phyloP scores from a whole-genome alignment of 2,888 invertebrate genomes.

The Synergus laeviventris region DNA sequence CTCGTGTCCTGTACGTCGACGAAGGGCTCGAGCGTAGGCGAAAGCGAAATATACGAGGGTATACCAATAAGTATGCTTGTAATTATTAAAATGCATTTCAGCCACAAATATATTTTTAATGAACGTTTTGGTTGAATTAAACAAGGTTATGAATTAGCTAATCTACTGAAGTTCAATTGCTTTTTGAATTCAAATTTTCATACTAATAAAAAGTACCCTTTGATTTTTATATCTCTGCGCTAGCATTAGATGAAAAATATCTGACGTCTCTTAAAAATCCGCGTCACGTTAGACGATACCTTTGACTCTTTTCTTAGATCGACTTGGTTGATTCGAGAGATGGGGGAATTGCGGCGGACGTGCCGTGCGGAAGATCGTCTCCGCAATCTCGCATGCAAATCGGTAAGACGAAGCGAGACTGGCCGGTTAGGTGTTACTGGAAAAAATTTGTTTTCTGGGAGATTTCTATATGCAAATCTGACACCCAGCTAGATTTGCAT shows the following conservation, averaged over 20 bases:
- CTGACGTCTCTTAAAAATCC: constrained; percentile 57
- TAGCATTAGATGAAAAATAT: not conserved
- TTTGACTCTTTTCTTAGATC: constrained; percentile 53
- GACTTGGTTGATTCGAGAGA: constrained; percentile 59
- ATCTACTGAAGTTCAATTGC: too few relatives aligned
- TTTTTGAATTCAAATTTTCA: too few relatives aligned
- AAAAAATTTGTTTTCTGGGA: constrained; percentile 28
- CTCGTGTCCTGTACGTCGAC: constrained; percentile 44
- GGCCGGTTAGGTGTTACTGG: constrained; percentile 49
- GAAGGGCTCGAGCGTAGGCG: constrained; percentile 49
- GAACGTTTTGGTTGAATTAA: too few relatives aligned
- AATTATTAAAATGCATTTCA: constrained; percentile 19
- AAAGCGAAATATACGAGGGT: constrained; percentile 53
- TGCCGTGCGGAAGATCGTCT: constrained; percentile 58
- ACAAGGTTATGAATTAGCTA: too few relatives aligned
- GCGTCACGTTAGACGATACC: constrained; percentile 65
- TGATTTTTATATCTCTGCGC: not conserved
- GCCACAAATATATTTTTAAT: not conserved
- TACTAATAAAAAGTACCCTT: not conserved
- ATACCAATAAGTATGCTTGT: constrained; percentile 43
- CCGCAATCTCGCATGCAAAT: constrained; percentile 65
- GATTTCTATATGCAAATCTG: constrained; percentile 37
- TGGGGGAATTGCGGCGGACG: constrained; percentile 60
- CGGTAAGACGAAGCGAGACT: constrained; percentile 49
- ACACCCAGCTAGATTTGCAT: constrained; percentile 27